Evolutionary conservation across 2,113 vertebrate species (phyloP).

Genomic region (Trogon melanurus): DNA sequence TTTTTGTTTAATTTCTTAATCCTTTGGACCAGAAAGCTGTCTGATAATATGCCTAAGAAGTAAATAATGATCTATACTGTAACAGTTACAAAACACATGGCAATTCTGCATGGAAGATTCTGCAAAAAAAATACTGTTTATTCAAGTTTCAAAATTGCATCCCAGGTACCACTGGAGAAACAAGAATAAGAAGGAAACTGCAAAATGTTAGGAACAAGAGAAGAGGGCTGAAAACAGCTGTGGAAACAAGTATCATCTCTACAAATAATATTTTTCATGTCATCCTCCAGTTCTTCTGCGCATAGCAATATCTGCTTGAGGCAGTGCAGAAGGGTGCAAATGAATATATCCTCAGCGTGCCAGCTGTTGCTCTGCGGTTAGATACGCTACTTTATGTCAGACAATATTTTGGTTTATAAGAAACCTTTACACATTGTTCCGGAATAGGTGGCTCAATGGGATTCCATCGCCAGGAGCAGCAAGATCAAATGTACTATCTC

Average conservation of each 20-base stretch:
- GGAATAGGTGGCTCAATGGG: conserved; percentile 17
- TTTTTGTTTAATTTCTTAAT: not conserved
- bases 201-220: not conserved
- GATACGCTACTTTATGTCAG: not conserved
- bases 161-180: not conserved
- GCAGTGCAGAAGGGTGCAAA: not conserved
- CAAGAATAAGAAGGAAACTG: not conserved
- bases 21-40: not conserved
- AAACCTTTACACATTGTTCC: not conserved
- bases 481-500: not conserved
- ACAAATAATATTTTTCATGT: conserved; percentile 37
- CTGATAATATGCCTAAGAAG: not conserved
- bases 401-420: not conserved
- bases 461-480: conserved; percentile 47
- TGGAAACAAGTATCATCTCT: not conserved
- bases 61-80: not conserved
- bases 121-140: not conserved
- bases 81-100: not conserved
- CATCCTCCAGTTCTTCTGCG: not conserved
- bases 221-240: conserved; percentile 1
- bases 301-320: conserved; percentile 4
- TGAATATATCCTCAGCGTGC: not conserved
- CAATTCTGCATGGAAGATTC: not conserved
- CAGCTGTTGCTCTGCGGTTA: conserved; percentile 37
- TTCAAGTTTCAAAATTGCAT: not conserved